Evolutionary conservation across 2,888 invertebrate species (phyloP).

Genomic region (Clostera curtula): DNA sequence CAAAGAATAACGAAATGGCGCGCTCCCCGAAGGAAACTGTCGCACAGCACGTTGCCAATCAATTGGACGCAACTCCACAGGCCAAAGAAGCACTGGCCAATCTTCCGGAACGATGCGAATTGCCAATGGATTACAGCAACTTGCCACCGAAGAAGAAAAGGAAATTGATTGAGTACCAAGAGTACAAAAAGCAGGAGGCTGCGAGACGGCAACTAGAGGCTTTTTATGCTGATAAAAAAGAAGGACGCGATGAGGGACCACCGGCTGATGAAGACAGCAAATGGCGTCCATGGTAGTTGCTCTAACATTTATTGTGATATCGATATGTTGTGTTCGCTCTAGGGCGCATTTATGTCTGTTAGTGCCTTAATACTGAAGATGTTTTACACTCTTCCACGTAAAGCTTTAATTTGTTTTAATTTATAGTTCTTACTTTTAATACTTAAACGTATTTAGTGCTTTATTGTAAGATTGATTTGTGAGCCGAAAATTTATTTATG

Average conservation of each 20-base stretch:
- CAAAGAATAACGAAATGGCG: slow-evolving; percentile 34
- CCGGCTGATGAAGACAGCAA: slow-evolving; percentile 53
- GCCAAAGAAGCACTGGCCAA: slow-evolving; percentile 42
- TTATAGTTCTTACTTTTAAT: slow-evolving; percentile 29
- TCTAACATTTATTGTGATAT: slow-evolving; percentile 57
- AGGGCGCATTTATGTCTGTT: too few relatives aligned
- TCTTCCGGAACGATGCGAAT: slow-evolving; percentile 66
- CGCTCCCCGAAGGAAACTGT: slow-evolving; percentile 35
- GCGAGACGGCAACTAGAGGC: slow-evolving; percentile 57
- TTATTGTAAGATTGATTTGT: slow-evolving; percentile 10
- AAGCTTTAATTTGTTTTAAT: slow-evolving; percentile 72
- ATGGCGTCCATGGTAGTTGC: slow-evolving; percentile 63
- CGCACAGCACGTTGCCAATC: slow-evolving; percentile 29
- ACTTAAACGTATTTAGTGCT: too few relatives aligned
- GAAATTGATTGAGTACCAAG: slow-evolving; percentile 70
- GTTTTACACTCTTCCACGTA: slow-evolving; percentile 64
- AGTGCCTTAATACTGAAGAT: too few relatives aligned
- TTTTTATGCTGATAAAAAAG: slow-evolving; percentile 57
- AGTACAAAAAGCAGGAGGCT: slow-evolving; percentile 70
- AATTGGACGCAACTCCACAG: slow-evolving; percentile 41
- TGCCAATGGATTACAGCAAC: slow-evolving; percentile 68
- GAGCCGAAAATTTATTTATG: slow-evolving; percentile 30
- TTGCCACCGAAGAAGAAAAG: slow-evolving; percentile 72
- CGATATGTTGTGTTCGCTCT: too few relatives aligned
- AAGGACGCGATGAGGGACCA: slow-evolving; percentile 36